Percentiles rank a stretch among this genome's conserved stretches.
Conservation (phyloP, 2,888 invertebrate species). For the Exephanes ischioxanthus region DNA sequence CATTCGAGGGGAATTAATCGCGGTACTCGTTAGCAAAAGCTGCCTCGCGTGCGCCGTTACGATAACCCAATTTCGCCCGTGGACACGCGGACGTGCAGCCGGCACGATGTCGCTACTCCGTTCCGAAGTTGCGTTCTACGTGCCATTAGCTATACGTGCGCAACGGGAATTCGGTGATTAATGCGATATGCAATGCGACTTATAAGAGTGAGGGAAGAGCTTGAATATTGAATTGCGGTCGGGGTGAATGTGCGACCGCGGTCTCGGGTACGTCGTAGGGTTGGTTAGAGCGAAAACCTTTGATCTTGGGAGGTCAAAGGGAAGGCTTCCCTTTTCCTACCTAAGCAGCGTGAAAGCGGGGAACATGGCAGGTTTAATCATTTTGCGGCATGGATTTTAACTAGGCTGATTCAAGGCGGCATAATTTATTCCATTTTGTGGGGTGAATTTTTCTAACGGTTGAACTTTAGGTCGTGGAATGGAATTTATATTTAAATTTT, state of each 20-base stretch:
- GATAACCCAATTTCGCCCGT: conserved; percentile 38
- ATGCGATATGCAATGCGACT: not conserved
- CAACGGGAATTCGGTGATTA: not conserved
- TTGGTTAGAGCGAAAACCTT: not conserved
- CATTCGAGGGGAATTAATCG: conserved; percentile 67
- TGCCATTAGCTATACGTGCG: not conserved
- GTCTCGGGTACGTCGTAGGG: not conserved
- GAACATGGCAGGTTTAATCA: not conserved
- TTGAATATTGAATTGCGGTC: conserved; percentile 5
- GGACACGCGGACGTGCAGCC: conserved; percentile 14
- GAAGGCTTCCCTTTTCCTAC: not conserved
- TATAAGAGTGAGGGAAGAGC: not conserved
- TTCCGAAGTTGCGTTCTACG: conserved; percentile 20
- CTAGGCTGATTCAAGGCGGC: not conserved
- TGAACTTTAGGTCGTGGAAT: too few species aligned
- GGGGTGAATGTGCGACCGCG: not conserved
- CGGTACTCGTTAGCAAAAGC: conserved; percentile 63
- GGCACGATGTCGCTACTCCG: conserved; percentile 8
- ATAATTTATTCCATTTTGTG: not conserved
- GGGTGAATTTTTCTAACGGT: too few species aligned
- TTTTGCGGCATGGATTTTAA: not conserved
- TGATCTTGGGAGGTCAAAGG: not conserved
- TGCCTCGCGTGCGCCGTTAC: conserved; percentile 40
- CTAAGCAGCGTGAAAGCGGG: not conserved
- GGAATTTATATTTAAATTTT: too few species aligned